A percentile compares a stretch with the other conserved stretches of the same genome.
Evolutionary conservation across 2,113 vertebrate genomes (phyloP).

Genomic region (Rhynchomys soricoides): DNA sequence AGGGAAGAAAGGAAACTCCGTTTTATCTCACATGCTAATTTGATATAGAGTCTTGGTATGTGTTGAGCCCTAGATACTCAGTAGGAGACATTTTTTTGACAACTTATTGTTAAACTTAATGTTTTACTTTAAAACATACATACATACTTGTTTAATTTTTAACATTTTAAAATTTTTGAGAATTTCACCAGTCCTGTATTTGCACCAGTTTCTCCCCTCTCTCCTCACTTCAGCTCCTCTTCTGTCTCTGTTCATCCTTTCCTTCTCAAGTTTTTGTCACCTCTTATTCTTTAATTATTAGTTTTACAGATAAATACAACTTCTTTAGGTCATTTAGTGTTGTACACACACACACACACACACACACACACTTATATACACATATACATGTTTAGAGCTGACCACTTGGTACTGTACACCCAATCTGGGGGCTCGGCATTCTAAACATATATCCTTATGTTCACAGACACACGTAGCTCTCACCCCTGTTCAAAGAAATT

Average conservation of each 20-base stretch:
- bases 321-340: not conserved
- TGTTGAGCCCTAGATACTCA: not conserved
- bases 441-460: not conserved
- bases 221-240: not conserved
- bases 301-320: not conserved
- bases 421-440: not conserved
- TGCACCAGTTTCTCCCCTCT: not conserved
- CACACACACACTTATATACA: not conserved
- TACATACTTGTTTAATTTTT: not conserved
- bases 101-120: not conserved
- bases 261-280: not conserved
- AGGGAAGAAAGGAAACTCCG: not conserved
- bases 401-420: not conserved
- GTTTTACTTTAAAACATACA: not conserved
- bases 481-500: not conserved
- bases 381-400: not conserved
- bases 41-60: not conserved
- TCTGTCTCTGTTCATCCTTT: not conserved
- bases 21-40: not conserved
- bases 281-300: not conserved
- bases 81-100: not conserved
- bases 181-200: not conserved
- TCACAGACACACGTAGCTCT: not conserved
- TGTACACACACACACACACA: not conserved
- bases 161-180: not conserved